Percentiles rank a stretch among this genome's conserved stretches.
Evolutionary conservation across 2,888 invertebrate species (phyloP).

Genomic region (Thera obeliscata): DNA sequence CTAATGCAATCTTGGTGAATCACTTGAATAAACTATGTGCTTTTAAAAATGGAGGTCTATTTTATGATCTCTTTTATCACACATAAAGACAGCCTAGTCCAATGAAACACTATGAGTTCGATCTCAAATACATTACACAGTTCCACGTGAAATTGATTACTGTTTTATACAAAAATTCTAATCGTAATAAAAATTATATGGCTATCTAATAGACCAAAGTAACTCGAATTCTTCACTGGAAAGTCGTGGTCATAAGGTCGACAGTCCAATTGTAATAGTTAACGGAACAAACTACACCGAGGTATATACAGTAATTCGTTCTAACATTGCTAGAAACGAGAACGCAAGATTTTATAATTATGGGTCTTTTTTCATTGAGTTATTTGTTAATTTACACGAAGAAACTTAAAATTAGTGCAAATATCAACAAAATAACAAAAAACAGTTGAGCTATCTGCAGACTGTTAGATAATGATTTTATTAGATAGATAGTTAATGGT

Average conservation of each 20-base stretch:
- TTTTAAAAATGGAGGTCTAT: neutral
- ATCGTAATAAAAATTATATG: slow-evolving; percentile 26
- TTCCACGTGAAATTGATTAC: slow-evolving; percentile 19
- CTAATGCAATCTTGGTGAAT: too few species aligned
- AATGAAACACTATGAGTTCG: neutral
- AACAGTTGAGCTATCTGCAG: too few species aligned
- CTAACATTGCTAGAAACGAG: neutral
- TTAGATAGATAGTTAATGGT: too few species aligned
- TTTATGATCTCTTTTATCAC: too few species aligned
- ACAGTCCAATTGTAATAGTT: slow-evolving; percentile 36
- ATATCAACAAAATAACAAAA: too few species aligned
- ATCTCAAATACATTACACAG: slow-evolving; percentile 5
- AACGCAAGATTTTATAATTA: neutral
- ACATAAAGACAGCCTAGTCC: too few species aligned
- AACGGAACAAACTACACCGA: slow-evolving; percentile 29
- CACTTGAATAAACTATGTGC: too few species aligned
- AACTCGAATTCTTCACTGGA: slow-evolving; percentile 31
- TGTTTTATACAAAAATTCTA: slow-evolving; percentile 25
- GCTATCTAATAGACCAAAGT: slow-evolving; percentile 15
- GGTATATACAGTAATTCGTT: slow-evolving; percentile 11
- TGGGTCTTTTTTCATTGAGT: neutral
- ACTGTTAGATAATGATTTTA: too few species aligned
- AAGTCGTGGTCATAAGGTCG: slow-evolving; percentile 35
- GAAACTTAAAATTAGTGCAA: too few species aligned
- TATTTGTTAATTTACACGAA: too few species aligned